phyloP scores from a whole-genome alignment of 2,888 invertebrate genomes.

The Iselma pallidipennis region DNA sequence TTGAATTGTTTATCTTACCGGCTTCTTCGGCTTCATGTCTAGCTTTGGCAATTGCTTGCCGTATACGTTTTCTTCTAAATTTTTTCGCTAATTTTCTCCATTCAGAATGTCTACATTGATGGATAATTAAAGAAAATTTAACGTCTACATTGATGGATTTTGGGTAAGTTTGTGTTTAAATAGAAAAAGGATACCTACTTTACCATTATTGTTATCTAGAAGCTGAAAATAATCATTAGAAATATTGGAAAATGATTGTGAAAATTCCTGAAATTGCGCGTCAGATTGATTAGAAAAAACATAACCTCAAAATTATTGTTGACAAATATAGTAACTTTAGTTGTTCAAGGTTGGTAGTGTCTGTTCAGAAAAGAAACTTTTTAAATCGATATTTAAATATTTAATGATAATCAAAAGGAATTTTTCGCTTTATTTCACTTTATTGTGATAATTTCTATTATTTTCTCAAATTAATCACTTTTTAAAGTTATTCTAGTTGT shows the following conservation, averaged over 20 bases:
- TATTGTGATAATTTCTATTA: no score
- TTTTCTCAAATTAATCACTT: no score
- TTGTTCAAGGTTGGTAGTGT: background rate
- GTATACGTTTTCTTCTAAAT: constrained; percentile 68
- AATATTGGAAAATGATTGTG: background rate
- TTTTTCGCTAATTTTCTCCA: constrained; percentile 78
- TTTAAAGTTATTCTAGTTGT: no score
- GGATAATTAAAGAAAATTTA: constrained; percentile 52
- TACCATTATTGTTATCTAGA: constrained; percentile 40
- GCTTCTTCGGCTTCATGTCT: constrained; percentile 57
- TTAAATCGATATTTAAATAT: no score
- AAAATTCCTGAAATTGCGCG: background rate
- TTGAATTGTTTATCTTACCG: constrained; percentile 46
- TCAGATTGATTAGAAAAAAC: background rate
- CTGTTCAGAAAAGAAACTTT: background rate
- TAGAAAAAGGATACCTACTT: constrained; percentile 56
- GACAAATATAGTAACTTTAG: background rate
- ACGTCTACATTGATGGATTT: constrained; percentile 22
- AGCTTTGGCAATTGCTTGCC: constrained; percentile 63
- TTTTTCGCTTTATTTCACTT: no score
- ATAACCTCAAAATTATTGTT: background rate
- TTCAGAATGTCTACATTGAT: constrained; percentile 65
- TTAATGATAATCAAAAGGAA: no score
- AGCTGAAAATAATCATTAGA: background rate
- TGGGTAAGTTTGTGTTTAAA: constrained; percentile 14